Base-by-base conservation (phyloP, 2,113 vertebrate species). In the Myxocyprinus asiaticus region DNA sequence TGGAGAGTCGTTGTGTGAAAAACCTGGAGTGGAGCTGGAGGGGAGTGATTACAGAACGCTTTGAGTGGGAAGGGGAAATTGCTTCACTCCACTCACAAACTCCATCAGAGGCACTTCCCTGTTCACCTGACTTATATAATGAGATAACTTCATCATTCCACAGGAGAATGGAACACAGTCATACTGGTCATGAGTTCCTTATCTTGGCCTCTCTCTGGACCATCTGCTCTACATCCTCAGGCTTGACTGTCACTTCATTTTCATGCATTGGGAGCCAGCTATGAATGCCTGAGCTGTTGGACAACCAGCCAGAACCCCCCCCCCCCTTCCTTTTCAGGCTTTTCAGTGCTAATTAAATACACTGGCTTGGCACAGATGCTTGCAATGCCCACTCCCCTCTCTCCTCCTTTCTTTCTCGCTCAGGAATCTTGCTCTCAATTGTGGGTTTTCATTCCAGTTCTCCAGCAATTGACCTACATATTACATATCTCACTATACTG, bases 191-290 rank as follows among this genome's bases (percentile, higher is more conserved):
- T 33, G 22, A 33, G 22, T 14, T 44, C n/a, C 12, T 15, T 9
- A 12, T 42, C 56, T 82, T 51, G 51, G 44, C 53, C 58, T 63
- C 77, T 42, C 56, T 8, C 22, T 47, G 53, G 69, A 64, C 64
- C 81, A 82, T 82, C 69, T 82, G 81, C 67, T 78, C 76, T 17
- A 65, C 69, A 62, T 61, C 50, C 64, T 66, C 45, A 72, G 70
- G 56, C 70, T 48, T 61, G 43, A 43, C 50, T 67, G 69, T 48
- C 71, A 45, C 15, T 47, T 74, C 11, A 61, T 22, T 59, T 67
- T 15, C 62, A 44, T 7, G 10, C 61, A 5, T 15, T 33, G 44
- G 59, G 45, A 47, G 42, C 68, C 68, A 66, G 61, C 62, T 80
- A 62, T 73, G 78, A 75, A 50, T 33, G 22, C 22, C 22, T 33